Conservation (phyloP, 2,113 vertebrate genomes). For the Lophotis ruficrista region DNA sequence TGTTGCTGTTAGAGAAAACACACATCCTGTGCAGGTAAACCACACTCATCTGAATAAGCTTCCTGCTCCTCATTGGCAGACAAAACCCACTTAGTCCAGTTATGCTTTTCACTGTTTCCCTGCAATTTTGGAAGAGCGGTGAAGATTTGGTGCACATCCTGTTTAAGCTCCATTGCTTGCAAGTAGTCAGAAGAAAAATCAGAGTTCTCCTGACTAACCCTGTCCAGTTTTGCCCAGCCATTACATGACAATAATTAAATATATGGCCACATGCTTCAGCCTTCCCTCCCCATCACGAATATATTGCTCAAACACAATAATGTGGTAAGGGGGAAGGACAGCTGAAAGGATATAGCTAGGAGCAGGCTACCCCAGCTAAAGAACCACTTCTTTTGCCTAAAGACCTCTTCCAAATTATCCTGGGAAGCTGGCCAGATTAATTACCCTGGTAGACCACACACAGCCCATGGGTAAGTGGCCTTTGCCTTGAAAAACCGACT, state of each 20-base stretch:
- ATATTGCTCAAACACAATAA: not conserved
- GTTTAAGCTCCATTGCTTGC: not conserved
- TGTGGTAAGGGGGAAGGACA: not conserved
- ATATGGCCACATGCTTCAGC: not conserved
- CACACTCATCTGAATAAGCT: not conserved
- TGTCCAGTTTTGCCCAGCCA: not conserved
- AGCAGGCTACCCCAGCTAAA: not conserved
- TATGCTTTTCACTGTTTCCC: not conserved
- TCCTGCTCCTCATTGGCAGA: not conserved
- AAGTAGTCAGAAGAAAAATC: not conserved
- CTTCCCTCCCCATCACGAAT: not conserved
- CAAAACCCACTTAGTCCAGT: not conserved
- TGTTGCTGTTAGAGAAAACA: not conserved
- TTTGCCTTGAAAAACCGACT: not conserved
- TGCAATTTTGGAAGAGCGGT: not conserved
- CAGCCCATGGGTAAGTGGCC: not conserved
- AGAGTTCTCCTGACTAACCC: not conserved
- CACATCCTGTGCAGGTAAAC: not conserved
- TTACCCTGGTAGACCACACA: constrained; percentile 41
- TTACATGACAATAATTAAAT: not conserved
- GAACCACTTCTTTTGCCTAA: not conserved
- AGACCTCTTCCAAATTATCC: not conserved
- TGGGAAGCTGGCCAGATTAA: not conserved
- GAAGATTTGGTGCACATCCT: not conserved
- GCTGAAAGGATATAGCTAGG: not conserved